Conservation (phyloP, 1,140 invertebrate species). For the Geopemphigus sp. region DNA sequence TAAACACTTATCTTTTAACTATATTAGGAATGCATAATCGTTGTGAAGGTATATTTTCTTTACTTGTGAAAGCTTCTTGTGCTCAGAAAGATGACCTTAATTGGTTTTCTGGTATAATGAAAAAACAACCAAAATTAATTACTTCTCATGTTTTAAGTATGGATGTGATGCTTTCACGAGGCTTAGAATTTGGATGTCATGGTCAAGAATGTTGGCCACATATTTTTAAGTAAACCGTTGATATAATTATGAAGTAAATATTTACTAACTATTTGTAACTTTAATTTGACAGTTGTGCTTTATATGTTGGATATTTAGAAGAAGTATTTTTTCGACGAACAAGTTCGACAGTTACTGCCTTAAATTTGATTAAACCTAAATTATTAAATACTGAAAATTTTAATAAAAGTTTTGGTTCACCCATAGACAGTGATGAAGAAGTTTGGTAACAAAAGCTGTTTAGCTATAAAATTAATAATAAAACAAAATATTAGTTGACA, state of each 20-base stretch:
- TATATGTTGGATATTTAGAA: constrained; percentile 87
- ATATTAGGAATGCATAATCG: constrained; percentile 71
- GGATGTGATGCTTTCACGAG: constrained; percentile 77
- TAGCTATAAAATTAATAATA: background rate
- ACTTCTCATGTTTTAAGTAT: constrained; percentile 86
- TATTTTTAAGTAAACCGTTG: constrained; percentile 73
- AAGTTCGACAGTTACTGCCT: background rate
- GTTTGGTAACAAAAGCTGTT: constrained; percentile 62
- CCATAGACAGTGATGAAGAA: constrained; percentile 67
- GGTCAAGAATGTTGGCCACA: constrained; percentile 90
- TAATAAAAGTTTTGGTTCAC: constrained; percentile 58
- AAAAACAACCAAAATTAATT: constrained; percentile 50
- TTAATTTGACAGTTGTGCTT: constrained; percentile 62
- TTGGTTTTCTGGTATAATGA: constrained; percentile 52
- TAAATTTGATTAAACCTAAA: constrained; percentile 29
- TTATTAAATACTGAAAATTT: constrained; percentile 56
- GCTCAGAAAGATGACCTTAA: constrained; percentile 57
- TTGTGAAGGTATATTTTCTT: constrained; percentile 76
- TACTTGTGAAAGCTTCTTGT: constrained; percentile 75
- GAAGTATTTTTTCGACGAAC: constrained; percentile 77
- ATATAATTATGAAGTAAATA: background rate
- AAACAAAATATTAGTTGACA: too few relatives aligned
- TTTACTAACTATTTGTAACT: background rate
- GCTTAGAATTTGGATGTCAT: constrained; percentile 85
- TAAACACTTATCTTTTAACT: background rate